A percentile compares a stretch with the other conserved stretches of the same genome.
phyloP scores from a whole-genome alignment of 2,113 vertebrate species.

The Aspiorhynchus laticeps region DNA sequence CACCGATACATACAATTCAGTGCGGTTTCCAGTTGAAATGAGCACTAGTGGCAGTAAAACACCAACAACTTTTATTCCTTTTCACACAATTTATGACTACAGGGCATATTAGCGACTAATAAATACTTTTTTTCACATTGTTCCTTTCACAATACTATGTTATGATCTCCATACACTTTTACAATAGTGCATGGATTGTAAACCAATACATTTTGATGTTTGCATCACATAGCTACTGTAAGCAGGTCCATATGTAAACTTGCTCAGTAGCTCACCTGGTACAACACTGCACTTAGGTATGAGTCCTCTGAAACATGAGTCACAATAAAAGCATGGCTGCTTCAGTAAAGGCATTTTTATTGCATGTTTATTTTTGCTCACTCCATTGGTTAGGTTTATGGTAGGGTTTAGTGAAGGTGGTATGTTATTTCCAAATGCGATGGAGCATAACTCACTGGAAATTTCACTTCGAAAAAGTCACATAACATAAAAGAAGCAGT shows the following conservation, averaged over 20 bases:
- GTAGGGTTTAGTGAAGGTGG: not conserved
- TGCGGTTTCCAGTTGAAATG: not conserved
- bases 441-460: not conserved
- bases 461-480: not conserved
- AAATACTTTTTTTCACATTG: not conserved
- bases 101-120: not conserved
- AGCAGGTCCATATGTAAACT: not conserved
- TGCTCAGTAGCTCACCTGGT: not conserved
- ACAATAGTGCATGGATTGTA: not conserved
- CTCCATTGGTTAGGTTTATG: not conserved
- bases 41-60: not conserved
- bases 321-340: not conserved
- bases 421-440: not conserved
- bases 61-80: not conserved
- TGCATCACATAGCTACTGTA: not conserved
- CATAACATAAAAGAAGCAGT: no score
- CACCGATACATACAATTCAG: not conserved
- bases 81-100: not conserved
- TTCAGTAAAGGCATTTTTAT: not conserved
- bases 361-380: not conserved
- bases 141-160: not conserved
- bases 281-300: not conserved
- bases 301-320: not conserved
- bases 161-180: not conserved
- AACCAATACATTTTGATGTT: not conserved